Evolutionary conservation across 2,113 vertebrate genomes (phyloP), one percentile per base, ranked within the genome.

Genomic region (Apistogramma diplotaenia): DNA sequence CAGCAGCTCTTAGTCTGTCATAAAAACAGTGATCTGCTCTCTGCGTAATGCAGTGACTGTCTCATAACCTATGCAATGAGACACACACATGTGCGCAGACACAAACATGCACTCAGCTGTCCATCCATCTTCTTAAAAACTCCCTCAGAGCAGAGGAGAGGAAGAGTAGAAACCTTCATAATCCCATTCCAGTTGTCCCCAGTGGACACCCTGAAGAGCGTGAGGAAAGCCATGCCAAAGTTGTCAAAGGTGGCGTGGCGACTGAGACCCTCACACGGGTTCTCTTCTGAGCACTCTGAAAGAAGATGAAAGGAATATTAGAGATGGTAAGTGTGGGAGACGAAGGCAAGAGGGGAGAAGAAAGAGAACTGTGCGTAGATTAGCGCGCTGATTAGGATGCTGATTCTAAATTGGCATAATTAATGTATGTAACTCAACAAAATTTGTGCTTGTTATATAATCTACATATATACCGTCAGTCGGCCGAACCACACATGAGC

Each of bases 181-280:
- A 99, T 99, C 18, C 98, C 98, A 1, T 99, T 99, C 98, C 98
- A 99, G 95, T 99, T 99, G 95, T 99, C 98, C 3, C 98, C 98
- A 0, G 98, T 99, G 8, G 98, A 99, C 81, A 99, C 96, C 4
- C 98, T 94, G 95, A 99, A 99, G 88, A 99, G 96, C 0, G 98
- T 99, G 87, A 99, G 97, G 84, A 99, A 99, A 59, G 98, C 98
- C 98, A 99, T 99, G 82, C 98, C 98, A 0, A 99, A 99, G 95
- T 99, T 99, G 93, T 97, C 96, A 89, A 99, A 99, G 61, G 98
- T 99, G 12, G 98, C 98, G 1, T 99, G 98, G 49, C 98, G 93
- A 89, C 98, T 99, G 72, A 99, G 95, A 53, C 98, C 98, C 70
- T 99, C 98, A 0, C 98, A 99, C 0, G 97, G 98, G 57, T 98